A percentile compares a stretch with the other conserved stretches of the same genome.
These are phyloP conservation scores for Mola mola DNA, from an alignment of 2,113 vertebrate genomes.

Conservation along the genomic window DNA sequence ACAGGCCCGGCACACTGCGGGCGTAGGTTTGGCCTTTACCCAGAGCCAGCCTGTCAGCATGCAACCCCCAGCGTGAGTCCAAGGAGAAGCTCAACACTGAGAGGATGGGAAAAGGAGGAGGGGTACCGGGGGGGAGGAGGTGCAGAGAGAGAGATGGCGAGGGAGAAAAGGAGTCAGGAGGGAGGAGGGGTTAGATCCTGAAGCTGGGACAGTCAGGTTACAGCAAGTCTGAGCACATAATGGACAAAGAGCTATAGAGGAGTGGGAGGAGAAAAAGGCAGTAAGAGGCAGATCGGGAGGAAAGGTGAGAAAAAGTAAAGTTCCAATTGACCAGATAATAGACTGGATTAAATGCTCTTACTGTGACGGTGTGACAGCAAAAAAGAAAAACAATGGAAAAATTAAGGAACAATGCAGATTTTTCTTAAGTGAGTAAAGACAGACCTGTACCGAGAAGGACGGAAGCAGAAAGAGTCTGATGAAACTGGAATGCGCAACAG, in stretches of 20 bases:
- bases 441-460: slow-evolving; percentile 53
- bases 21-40: slow-evolving; percentile 93
- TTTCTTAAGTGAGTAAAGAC: slow-evolving; percentile 26
- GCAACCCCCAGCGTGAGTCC: slow-evolving; percentile 93
- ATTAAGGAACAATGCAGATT: background rate
- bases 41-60: slow-evolving; percentile 90
- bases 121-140: background rate
- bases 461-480: slow-evolving; percentile 36
- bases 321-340: background rate
- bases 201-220: slow-evolving; percentile 17
- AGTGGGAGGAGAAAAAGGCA: background rate
- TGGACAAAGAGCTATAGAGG: slow-evolving; percentile 5
- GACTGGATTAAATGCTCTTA: background rate
- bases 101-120: background rate
- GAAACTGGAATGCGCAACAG: slow-evolving; percentile 48
- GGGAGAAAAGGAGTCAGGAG: slow-evolving; percentile 10
- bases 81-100: slow-evolving; percentile 94
- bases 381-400: slow-evolving; percentile 3
- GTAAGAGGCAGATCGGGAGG: slow-evolving; percentile 11
- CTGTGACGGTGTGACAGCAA: background rate
- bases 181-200: slow-evolving; percentile 19
- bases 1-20: slow-evolving; percentile 91
- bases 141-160: background rate
- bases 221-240: slow-evolving; percentile 11
- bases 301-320: background rate